These are phyloP conservation scores for Dicentrarchus labrax DNA, from an alignment of 2,113 vertebrate species.

Conservation along the genomic window DNA sequence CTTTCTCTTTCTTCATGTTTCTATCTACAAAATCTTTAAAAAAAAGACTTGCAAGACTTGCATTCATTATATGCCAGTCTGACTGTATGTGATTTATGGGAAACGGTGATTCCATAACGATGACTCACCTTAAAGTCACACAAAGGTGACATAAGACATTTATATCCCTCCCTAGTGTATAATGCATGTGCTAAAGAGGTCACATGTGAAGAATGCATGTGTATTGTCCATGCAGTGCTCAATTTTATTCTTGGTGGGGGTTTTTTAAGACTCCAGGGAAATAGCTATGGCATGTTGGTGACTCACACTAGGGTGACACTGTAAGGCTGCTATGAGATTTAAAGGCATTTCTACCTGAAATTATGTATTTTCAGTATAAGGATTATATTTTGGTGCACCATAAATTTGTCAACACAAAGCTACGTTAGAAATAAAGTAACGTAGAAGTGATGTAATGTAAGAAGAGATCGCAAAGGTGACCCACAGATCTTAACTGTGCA, in stretches of 20 bases:
- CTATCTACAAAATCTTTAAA: neutral
- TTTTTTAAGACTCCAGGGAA: neutral
- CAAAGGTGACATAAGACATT: slow-evolving; percentile 16
- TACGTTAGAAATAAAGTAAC: neutral
- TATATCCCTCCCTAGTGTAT: neutral
- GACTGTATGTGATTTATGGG: slow-evolving; percentile 24
- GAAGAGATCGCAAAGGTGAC: neutral
- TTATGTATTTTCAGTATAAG: neutral
- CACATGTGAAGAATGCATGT: neutral
- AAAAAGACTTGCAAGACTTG: neutral
- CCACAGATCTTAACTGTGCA: slow-evolving; percentile 2
- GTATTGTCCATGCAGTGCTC: neutral
- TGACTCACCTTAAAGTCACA: slow-evolving; percentile 41
- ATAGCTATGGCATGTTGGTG: neutral
- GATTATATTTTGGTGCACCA: neutral
- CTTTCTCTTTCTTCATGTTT: neutral
- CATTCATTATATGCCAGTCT: neutral
- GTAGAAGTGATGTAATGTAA: neutral
- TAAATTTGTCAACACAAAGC: neutral
- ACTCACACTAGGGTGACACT: neutral
- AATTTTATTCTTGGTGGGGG: neutral
- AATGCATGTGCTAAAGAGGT: slow-evolving; percentile 9
- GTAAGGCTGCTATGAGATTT: neutral
- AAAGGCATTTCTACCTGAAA: neutral
- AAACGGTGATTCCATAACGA: slow-evolving; percentile 1